Evolutionary conservation across 2,797 vertebrate genomes (phyloP).

Genomic region (Mareca penelope): DNA sequence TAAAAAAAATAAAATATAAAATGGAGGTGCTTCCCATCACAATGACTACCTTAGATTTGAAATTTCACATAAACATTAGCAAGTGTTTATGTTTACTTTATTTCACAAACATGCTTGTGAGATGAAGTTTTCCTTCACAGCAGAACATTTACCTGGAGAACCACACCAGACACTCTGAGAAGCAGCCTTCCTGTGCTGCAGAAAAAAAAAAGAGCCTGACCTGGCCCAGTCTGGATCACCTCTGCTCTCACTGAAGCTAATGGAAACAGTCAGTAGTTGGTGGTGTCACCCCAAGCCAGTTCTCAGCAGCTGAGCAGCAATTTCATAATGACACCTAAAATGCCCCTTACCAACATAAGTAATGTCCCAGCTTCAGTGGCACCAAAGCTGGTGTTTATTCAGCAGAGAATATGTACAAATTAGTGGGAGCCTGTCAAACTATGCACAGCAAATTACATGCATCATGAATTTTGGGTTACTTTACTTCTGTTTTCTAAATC

Average conservation of each 20-base stretch:
- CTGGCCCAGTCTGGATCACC: background rate
- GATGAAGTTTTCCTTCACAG: background rate
- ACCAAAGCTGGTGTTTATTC: background rate
- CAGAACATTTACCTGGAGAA: background rate
- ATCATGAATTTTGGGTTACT: background rate
- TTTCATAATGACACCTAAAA: background rate
- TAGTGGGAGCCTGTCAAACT: background rate
- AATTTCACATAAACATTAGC: background rate
- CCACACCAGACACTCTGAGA: rapidly evolving
- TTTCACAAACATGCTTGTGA: background rate
- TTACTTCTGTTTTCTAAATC: background rate
- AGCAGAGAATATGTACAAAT: background rate
- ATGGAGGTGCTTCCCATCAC: background rate
- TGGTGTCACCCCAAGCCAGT: background rate
- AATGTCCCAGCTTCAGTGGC: background rate
- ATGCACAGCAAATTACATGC: background rate
- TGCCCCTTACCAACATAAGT: background rate
- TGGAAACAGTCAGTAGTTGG: background rate
- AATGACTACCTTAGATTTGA: background rate
- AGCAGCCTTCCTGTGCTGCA: background rate
- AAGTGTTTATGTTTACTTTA: too few relatives aligned
- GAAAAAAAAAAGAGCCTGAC: background rate
- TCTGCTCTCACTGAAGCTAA: background rate
- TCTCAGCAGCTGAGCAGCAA: rapidly evolving
- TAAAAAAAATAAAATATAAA: background rate